Conservation (phyloP, 2,888 invertebrate genomes). For the Drosophila paranaensis region DNA sequence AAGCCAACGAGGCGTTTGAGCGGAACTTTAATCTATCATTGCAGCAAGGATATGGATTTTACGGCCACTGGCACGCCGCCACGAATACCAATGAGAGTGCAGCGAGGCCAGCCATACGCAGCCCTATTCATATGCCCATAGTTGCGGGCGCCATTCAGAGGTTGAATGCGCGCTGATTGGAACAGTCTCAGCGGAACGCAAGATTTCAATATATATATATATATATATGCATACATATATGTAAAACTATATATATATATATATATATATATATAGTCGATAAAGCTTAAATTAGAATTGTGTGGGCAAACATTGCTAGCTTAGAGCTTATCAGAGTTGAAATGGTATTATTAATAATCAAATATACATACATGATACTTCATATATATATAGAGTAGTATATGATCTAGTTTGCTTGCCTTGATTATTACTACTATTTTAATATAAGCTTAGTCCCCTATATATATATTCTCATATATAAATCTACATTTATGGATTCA, state of each 20-base stretch:
- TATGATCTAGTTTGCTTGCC: too few relatives aligned
- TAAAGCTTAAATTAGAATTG: too few relatives aligned
- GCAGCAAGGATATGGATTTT: slow-evolving; percentile 49
- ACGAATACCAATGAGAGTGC: slow-evolving; percentile 57
- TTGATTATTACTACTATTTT: too few relatives aligned
- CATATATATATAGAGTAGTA: too few relatives aligned
- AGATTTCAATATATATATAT: not conserved
- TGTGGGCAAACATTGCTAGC: too few relatives aligned
- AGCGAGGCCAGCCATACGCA: not conserved
- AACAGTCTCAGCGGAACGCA: not conserved
- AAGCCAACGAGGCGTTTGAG: slow-evolving; percentile 52
- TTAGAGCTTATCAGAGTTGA: too few relatives aligned
- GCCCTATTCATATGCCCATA: not conserved
- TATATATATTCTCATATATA: too few relatives aligned
- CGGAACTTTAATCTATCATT: slow-evolving; percentile 65
- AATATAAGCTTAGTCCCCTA: too few relatives aligned
- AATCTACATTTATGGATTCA: too few relatives aligned
- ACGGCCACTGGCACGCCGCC: slow-evolving; percentile 13
- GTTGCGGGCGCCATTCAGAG: not conserved
- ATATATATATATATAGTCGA: not conserved
- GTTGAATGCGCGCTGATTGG: slow-evolving; percentile 7
- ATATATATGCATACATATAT: not conserved
- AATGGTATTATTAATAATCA: too few relatives aligned
- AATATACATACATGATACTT: too few relatives aligned
- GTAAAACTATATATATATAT: not conserved